These are phyloP conservation scores for Tetropium fuscum DNA, from an alignment of 2,888 invertebrate genomes.

Conservation along the genomic window DNA sequence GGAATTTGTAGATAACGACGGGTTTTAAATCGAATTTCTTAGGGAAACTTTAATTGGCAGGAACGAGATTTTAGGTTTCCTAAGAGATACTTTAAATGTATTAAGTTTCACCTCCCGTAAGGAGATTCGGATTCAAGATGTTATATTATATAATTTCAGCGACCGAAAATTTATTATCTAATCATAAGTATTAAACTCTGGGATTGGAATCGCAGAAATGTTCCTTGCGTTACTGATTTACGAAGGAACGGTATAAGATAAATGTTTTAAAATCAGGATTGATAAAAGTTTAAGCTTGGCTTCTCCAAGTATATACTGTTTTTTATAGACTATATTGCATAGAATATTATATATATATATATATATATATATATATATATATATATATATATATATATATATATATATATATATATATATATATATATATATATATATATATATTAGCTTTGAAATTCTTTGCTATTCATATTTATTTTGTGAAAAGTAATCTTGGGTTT, in stretches of 20 bases:
- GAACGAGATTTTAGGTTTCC: conserved; percentile 26
- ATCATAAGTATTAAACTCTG: conserved; percentile 12
- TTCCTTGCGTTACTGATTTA: not conserved
- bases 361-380: too few relatives aligned
- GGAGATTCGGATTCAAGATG: conserved; percentile 18
- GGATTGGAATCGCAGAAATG: conserved; percentile 1
- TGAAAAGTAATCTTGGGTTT: too few relatives aligned
- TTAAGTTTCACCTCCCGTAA: conserved; percentile 20
- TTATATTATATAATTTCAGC: conserved; percentile 24
- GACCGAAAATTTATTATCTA: conserved; percentile 22
- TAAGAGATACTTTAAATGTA: conserved; percentile 25
- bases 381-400: too few relatives aligned
- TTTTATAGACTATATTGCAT: too few relatives aligned
- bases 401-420: too few relatives aligned
- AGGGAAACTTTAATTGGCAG: conserved; percentile 30
- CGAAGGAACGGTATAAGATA: not conserved
- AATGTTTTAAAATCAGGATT: too few relatives aligned
- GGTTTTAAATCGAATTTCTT: conserved; percentile 31
- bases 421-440: too few relatives aligned
- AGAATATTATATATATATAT: too few relatives aligned
- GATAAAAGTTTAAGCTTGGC: too few relatives aligned
- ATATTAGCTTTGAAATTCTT: too few relatives aligned
- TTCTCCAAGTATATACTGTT: too few relatives aligned
- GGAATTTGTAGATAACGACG: conserved; percentile 39
- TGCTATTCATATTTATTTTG: too few relatives aligned